Evolutionary conservation across 2,888 invertebrate genomes (phyloP), one percentile per base, ranked within the genome.

Genomic region (Hydrotaea cyrtoneurina): DNA sequence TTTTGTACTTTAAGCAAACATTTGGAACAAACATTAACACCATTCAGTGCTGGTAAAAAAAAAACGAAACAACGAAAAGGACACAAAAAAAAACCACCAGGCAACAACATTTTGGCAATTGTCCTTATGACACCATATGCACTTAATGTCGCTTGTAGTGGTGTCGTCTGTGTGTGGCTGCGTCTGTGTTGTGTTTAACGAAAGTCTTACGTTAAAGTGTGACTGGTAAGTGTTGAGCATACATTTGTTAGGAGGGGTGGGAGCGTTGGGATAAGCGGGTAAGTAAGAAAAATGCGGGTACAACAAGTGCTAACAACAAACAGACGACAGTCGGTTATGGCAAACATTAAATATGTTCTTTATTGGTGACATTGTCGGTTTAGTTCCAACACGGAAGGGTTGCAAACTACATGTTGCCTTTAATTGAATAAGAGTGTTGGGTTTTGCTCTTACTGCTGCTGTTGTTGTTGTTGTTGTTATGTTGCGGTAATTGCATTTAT

Each of bases 11-110:
- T 19, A 73, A 46, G 64, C 23, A 50, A 55, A 39, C 55, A 69
- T 78, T 78, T 23, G 59, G 79, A 82, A 80, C 74, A 82, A 80
- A 85, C 50, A 82, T 82, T 76, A 85, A 80, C 85, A 82, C 85
- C 74, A 79, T 55, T 71, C 26, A 57, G 31, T 17, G 36, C 23
- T 39, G 8, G 23, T 53, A 15, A 50, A 10, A 66, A 59, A n/a
- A 39, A 62, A 74, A 15, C n/a, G n/a, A n/a, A n/a, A n/a, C n/a
- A 21, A 39, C 46, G 59, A 21, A 74, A n/a, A n/a, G n/a, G n/a
- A n/a, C n/a, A n/a, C n/a, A n/a, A n/a, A n/a, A n/a, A n/a, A 21
- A 53, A 55, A 50, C 26, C 17, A 19, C n/a, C 11, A 77, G 64
- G 15, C 26, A 78, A 74, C 62, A 62, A 57, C 75, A 64, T 73